These are phyloP conservation scores for Helogale parvula DNA, from an alignment of 2,113 vertebrate genomes.

Conservation along the genomic window DNA sequence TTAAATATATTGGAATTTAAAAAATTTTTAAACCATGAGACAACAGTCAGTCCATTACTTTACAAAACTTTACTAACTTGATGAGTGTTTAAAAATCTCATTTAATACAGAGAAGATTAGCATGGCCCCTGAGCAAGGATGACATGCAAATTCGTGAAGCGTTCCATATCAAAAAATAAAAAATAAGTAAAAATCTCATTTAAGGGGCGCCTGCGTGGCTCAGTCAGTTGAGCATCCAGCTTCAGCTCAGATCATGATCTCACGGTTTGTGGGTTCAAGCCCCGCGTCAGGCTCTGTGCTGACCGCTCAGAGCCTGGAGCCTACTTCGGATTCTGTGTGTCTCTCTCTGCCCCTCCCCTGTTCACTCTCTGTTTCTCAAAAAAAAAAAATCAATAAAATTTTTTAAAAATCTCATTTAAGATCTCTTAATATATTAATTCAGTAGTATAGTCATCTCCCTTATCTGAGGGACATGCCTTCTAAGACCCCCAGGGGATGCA, in stretches of 20 bases:
- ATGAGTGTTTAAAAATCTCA: neutral
- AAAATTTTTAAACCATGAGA: neutral
- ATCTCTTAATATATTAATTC: slow-evolving; percentile 14
- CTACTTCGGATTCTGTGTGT: no score
- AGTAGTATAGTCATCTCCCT: neutral
- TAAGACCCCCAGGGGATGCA: neutral
- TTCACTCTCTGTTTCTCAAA: no score
- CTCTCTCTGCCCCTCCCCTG: no score
- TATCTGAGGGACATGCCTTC: neutral
- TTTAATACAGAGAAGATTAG: no score
- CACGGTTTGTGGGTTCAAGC: no score
- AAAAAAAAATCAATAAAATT: neutral
- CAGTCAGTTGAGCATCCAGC: no score
- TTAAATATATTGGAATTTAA: neutral
- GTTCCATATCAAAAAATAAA: neutral
- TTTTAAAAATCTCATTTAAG: neutral
- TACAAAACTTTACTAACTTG: neutral
- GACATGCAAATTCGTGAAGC: no score
- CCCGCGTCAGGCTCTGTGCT: no score
- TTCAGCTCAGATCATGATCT: no score
- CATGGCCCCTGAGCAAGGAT: no score
- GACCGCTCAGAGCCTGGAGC: no score
- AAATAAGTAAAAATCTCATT: neutral
- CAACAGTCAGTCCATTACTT: neutral
- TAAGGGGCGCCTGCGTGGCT: neutral